A percentile compares a stretch with the other conserved stretches of the same genome.
These are phyloP conservation scores for Habroteleia sp. DNA, from an alignment of 2,888 invertebrate genomes.

Conservation along the genomic window DNA sequence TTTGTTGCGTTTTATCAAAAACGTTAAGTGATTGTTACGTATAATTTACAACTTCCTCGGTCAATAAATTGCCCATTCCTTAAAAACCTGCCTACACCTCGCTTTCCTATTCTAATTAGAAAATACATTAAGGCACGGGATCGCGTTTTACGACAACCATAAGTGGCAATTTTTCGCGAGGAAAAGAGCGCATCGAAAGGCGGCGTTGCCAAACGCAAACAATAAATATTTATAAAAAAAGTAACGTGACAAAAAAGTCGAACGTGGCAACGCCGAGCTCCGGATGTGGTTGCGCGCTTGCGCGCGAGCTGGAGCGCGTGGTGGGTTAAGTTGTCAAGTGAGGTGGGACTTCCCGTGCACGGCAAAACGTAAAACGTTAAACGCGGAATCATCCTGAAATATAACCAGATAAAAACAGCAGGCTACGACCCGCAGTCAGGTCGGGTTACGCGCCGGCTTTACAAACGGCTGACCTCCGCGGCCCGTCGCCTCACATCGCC, in stretches of 20 bases:
- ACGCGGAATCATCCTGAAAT: slow-evolving; percentile 79
- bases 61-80: slow-evolving; percentile 29
- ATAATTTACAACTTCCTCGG: slow-evolving; percentile 31
- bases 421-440: slow-evolving; percentile 77
- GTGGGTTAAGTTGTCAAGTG: slow-evolving; percentile 75
- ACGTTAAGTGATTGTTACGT: slow-evolving; percentile 25
- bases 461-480: slow-evolving; percentile 76
- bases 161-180: slow-evolving; percentile 21
- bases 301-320: slow-evolving; percentile 13
- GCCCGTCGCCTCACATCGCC: slow-evolving; percentile 66
- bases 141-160: slow-evolving; percentile 20
- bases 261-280: not conserved
- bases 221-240: slow-evolving; percentile 18
- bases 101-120: slow-evolving; percentile 32
- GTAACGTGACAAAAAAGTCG: too few relatives aligned
- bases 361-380: slow-evolving; percentile 70
- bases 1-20: slow-evolving; percentile 3
- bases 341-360: slow-evolving; percentile 60
- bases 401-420: slow-evolving; percentile 80
- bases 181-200: not conserved
- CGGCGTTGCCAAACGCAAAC: not conserved
- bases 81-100: not conserved
- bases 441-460: slow-evolving; percentile 78
- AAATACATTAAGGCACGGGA: slow-evolving; percentile 17
- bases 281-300: slow-evolving; percentile 13